Evolutionary conservation across 1,140 invertebrate genomes (phyloP), one percentile per base, ranked within the genome.

Genomic region (Scaptomyza pallida): DNA sequence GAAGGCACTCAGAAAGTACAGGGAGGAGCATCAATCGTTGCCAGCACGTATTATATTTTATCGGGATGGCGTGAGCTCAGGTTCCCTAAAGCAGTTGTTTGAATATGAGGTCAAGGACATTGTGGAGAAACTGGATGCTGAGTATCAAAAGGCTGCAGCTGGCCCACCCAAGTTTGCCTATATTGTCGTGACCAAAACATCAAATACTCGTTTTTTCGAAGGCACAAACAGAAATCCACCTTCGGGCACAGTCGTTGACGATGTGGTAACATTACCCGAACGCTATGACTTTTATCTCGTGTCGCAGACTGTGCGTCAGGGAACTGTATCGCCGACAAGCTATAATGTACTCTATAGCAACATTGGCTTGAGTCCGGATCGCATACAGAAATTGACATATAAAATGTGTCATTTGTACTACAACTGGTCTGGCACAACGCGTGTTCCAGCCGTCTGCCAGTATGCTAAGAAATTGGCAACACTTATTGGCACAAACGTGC

Each of bases 391-490:
- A 10, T 72, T 98, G 0, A 94, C 96, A 0, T 98, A 95, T 80
- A 97, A 97, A 90, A 91, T 97, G 78, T 95, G 94, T 0, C 96
- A 97, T 81, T 92, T 97, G 90, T 98, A 98, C 78, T 98, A 94
- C 82, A 98, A 98, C 91, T 97, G 96, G 95, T 92, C 92, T 16
- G 96, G 96, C 3, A 97, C 96, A 0, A 94, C 97, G 0, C 91
- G 95, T 15, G 97, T 98, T 2, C 97, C 97, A 1, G 96, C 97
- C 1, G 96, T 96, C 0, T 97, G 96, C 69, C 96, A 97, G 85
- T 97, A 96, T 79, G 96, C 97, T 5, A 97, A 98, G 74, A 97
- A 97, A 85, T 85, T 98, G 61, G 97, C 97, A 0, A 97, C 96
- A 68, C 90, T 97, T 1, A 94, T 96, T 2, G 95, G 95, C 0